Evolutionary conservation across 2,888 invertebrate species (phyloP).

Genomic region (Dyspetes luteomarginatus): DNA sequence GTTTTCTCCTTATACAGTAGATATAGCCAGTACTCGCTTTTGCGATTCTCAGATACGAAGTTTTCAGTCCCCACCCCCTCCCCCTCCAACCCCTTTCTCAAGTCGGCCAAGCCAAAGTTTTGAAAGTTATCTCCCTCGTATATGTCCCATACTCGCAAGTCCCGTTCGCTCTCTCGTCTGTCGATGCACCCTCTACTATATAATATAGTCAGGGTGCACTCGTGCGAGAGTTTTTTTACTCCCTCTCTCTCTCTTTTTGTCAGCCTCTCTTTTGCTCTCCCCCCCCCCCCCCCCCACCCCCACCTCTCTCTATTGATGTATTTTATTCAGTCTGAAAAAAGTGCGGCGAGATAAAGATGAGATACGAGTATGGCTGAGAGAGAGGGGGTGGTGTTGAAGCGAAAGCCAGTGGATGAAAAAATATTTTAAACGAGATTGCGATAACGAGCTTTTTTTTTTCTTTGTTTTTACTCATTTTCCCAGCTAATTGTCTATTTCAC

Average conservation of each 20-base stretch:
- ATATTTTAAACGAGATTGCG: slow-evolving; percentile 34
- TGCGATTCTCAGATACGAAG: slow-evolving; percentile 74
- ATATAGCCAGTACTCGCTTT: slow-evolving; percentile 65
- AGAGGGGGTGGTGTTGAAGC: neutral
- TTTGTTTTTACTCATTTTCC: slow-evolving; percentile 40
- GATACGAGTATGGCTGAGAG: slow-evolving; percentile 24
- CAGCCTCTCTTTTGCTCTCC: neutral
- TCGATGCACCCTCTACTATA: too few relatives aligned
- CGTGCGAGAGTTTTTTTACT: too few relatives aligned
- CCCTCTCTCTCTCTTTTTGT: neutral
- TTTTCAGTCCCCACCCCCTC: slow-evolving; percentile 60
- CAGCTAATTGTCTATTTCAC: slow-evolving; percentile 62
- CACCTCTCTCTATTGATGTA: slow-evolving; percentile 62
- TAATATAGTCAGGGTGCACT: too few relatives aligned
- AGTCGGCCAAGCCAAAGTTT: slow-evolving; percentile 70
- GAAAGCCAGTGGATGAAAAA: slow-evolving; percentile 22
- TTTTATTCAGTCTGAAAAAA: slow-evolving; percentile 74
- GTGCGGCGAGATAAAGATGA: slow-evolving; percentile 34
- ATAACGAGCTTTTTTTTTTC: slow-evolving; percentile 19
- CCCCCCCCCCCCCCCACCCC: neutral
- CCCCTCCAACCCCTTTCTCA: slow-evolving; percentile 63
- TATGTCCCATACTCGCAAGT: slow-evolving; percentile 63
- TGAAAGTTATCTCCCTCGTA: slow-evolving; percentile 73
- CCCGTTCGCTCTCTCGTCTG: slow-evolving; percentile 45
- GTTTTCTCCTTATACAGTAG: slow-evolving; percentile 34